Percentiles rank a stretch among this genome's conserved stretches.
phyloP scores from a whole-genome alignment of 2,888 invertebrate species.

The Cheilosia variabilis region DNA sequence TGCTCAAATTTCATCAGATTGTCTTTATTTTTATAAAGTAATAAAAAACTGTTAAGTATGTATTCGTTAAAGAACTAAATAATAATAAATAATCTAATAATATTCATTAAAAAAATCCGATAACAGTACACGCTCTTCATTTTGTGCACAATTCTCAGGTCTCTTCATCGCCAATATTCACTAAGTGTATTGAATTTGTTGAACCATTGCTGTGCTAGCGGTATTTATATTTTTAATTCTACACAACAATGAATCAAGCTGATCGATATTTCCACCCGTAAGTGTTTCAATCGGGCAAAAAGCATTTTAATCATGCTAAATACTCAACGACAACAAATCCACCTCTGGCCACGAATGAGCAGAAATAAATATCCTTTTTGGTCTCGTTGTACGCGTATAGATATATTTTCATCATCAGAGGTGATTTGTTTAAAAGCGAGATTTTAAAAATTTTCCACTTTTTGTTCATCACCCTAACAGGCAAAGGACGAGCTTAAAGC shows the following conservation, averaged over 20 bases:
- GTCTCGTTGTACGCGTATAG: not conserved
- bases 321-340: constrained; percentile 26
- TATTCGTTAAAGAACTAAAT: no score
- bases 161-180: not conserved
- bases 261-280: constrained; percentile 37
- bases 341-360: constrained; percentile 7
- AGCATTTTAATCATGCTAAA: constrained; percentile 57
- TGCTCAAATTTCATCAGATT: no score
- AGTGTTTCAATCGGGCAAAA: constrained; percentile 47
- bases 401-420: not conserved
- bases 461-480: constrained; percentile 3
- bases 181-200: constrained; percentile 45
- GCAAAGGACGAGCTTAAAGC: not conserved
- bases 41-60: no score
- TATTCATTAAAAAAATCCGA: no score
- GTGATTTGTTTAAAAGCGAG: constrained; percentile 34
- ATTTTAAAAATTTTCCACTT: constrained; percentile 12
- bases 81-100: no score
- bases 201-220: not conserved
- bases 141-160: not conserved
- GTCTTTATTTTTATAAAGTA: no score
- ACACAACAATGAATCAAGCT: constrained; percentile 25
- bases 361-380: constrained; percentile 11
- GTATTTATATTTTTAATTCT: constrained; percentile 36
- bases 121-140: no score